Percentiles rank a stretch among this genome's conserved stretches.
phyloP scores from a whole-genome alignment of 2,113 vertebrate genomes.

The Lophura nycthemera region DNA sequence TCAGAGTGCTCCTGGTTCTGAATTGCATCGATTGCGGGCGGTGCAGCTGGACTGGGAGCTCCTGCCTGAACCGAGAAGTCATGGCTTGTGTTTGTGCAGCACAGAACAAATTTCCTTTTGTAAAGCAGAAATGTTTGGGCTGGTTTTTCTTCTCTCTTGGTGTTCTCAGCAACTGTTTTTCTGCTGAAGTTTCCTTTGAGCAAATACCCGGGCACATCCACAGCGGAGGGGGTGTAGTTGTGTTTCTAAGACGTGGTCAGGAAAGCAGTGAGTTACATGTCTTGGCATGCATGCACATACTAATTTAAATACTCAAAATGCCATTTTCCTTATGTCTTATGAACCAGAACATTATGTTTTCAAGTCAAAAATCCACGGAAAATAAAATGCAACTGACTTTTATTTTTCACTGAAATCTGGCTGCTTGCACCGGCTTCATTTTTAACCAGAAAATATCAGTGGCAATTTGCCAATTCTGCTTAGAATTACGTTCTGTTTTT shows the following conservation, averaged over 20 bases:
- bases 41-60: not conserved
- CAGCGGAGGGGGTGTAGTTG: not conserved
- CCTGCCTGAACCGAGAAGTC: not conserved
- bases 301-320: not conserved
- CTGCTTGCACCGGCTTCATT: not conserved
- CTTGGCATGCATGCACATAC: not conserved
- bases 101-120: not conserved
- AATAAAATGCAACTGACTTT: not conserved
- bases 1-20: not conserved
- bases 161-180: not conserved
- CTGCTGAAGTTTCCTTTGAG: not conserved
- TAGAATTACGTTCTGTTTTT: not conserved
- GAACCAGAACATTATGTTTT: not conserved
- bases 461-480: not conserved
- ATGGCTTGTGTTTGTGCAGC: not conserved
- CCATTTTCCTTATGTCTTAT: not conserved
- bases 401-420: not conserved
- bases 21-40: not conserved
- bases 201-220: not conserved
- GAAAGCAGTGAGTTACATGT: not conserved
- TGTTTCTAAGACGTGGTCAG: not conserved
- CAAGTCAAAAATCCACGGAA: not conserved
- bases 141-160: not conserved
- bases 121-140: not conserved
- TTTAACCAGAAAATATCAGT: not conserved